Percentiles rank a stretch among this genome's conserved stretches.
phyloP scores from a whole-genome alignment of 2,113 vertebrate genomes.

The Gasterosteus nipponicus region DNA sequence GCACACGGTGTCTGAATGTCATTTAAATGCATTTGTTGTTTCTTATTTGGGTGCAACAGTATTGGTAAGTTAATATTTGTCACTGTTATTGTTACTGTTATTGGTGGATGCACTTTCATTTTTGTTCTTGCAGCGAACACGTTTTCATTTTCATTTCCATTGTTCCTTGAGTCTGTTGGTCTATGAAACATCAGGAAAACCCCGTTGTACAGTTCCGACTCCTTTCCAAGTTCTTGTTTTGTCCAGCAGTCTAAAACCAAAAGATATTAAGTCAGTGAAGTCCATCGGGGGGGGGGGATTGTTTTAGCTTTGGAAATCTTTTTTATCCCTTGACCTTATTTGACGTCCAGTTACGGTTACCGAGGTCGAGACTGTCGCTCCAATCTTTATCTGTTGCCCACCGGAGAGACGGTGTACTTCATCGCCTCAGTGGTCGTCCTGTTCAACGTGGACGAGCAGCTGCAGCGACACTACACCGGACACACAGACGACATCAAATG shows the following conservation, averaged over 20 bases:
- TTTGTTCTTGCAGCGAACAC: neutral
- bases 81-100: neutral
- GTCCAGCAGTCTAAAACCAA: neutral
- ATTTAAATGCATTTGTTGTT: neutral
- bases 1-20: neutral
- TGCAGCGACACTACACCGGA: conserved; percentile 95
- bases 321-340: conserved; percentile 79
- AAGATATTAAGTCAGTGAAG: neutral
- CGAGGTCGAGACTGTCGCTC: conserved; percentile 96
- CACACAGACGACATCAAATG: conserved; percentile 98
- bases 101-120: neutral
- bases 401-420: conserved; percentile 97
- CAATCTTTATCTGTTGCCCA: conserved; percentile 96
- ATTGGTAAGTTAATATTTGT: neutral
- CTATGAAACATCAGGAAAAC: neutral
- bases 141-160: neutral
- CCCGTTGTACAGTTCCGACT: no score
- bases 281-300: neutral
- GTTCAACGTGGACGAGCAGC: conserved; percentile 94
- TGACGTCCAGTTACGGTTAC: conserved; percentile 89
- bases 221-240: neutral
- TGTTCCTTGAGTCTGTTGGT: neutral
- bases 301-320: neutral
- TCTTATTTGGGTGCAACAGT: neutral
- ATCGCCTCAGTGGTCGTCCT: conserved; percentile 96